phyloP scores from a whole-genome alignment of 2,797 vertebrate genomes.

The Enteromius thamalakanensis region DNA sequence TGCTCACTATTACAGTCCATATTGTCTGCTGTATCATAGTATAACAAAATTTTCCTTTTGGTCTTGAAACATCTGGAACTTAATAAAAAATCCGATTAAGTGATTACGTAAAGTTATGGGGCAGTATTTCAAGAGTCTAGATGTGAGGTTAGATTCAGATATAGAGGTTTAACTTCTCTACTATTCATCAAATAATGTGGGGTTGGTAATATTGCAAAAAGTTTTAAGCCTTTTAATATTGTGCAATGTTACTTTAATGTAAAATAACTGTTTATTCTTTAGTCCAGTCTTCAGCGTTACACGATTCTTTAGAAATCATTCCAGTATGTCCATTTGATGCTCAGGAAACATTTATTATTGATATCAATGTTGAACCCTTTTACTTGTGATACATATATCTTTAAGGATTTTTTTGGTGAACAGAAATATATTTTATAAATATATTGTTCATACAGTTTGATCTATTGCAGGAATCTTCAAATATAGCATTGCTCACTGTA shows the following conservation, averaged over 20 bases:
- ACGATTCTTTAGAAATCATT: background rate
- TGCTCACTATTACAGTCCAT: background rate
- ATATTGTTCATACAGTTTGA: background rate
- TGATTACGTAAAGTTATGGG: background rate
- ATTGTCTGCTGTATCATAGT: background rate
- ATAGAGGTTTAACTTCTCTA: background rate
- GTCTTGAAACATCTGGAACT: background rate
- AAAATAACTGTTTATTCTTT: background rate
- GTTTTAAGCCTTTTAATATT: background rate
- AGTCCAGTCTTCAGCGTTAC: background rate
- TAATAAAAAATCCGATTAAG: background rate
- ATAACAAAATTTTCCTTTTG: background rate
- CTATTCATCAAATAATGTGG: background rate
- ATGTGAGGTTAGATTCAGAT: background rate
- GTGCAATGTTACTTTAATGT: background rate
- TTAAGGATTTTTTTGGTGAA: background rate
- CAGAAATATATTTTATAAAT: background rate
- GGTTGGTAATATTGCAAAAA: background rate
- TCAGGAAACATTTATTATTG: background rate
- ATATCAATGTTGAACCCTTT: background rate
- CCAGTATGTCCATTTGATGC: background rate
- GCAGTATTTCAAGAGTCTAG: background rate
- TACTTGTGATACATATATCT: background rate
- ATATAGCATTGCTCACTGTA: background rate
- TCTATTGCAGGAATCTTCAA: background rate